Evolutionary conservation across 2,888 invertebrate genomes (phyloP).

Genomic region (Thera obeliscata): DNA sequence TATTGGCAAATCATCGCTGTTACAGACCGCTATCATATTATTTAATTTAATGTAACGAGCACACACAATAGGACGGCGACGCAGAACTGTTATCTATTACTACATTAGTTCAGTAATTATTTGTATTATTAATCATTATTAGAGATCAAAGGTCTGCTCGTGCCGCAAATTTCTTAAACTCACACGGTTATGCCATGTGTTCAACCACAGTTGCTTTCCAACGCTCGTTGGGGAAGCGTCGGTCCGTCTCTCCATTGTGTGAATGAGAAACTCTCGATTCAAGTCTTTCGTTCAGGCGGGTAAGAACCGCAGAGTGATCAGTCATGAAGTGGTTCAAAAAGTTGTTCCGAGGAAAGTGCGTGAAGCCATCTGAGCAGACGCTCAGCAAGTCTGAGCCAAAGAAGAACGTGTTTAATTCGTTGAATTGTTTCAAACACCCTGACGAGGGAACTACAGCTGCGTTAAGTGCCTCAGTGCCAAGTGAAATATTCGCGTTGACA

Average conservation of each 20-base stretch:
- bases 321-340: conserved; percentile 88
- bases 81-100: conserved; percentile 67
- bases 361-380: conserved; percentile 64
- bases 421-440: conserved; percentile 42
- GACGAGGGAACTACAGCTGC: conserved; percentile 44
- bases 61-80: conserved; percentile 74
- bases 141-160: conserved; percentile 79
- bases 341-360: conserved; percentile 84
- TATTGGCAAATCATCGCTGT: conserved; percentile 40
- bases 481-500: conserved; percentile 69
- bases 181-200: conserved; percentile 35
- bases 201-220: conserved; percentile 57
- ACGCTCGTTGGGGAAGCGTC: conserved; percentile 52
- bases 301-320: conserved; percentile 84
- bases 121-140: conserved; percentile 66
- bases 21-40: conserved; percentile 64
- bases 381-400: conserved; percentile 46
- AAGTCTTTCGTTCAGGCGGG: conserved; percentile 86
- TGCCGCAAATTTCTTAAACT: conserved; percentile 65
- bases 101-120: conserved; percentile 69
- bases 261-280: conserved; percentile 86
- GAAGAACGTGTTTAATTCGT: conserved; percentile 50
- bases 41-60: conserved; percentile 63
- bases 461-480: conserved; percentile 44
- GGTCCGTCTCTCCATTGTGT: conserved; percentile 53